Evolutionary conservation across 2,888 invertebrate genomes (phyloP).

Genomic region (Piscicola geometra): DNA sequence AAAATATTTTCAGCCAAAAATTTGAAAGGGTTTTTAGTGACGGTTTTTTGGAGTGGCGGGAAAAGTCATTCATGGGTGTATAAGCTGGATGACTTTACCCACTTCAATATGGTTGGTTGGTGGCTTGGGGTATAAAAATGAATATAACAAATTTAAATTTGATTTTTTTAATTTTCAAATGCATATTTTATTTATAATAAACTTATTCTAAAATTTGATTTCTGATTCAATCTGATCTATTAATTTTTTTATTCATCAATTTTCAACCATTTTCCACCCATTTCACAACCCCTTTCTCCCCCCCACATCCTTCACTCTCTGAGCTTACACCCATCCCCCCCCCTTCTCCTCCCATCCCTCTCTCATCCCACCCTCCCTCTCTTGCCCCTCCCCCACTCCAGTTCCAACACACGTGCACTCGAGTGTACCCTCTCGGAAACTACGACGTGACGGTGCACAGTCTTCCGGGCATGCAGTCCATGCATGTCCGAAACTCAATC

Average conservation of each 20-base stretch:
- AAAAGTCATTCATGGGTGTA: background rate
- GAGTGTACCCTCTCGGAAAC: background rate
- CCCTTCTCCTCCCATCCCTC: background rate
- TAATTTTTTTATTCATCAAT: too few relatives aligned
- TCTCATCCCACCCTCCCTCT: background rate
- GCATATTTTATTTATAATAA: too few relatives aligned
- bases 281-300: too few relatives aligned
- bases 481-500: background rate
- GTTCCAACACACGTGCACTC: constrained; percentile 5
- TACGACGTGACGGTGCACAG: background rate
- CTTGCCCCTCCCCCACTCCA: background rate
- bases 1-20: background rate
- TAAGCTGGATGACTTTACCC: background rate
- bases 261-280: too few relatives aligned
- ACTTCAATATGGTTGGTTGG: too few relatives aligned
- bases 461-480: background rate
- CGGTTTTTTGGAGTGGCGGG: background rate
- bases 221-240: too few relatives aligned
- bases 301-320: too few relatives aligned
- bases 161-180: too few relatives aligned
- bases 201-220: too few relatives aligned
- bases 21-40: background rate
- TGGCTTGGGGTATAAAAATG: too few relatives aligned
- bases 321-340: too few relatives aligned
- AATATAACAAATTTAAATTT: too few relatives aligned